phyloP scores from a whole-genome alignment of 2,888 invertebrate species.

The Heliconius aoede region DNA sequence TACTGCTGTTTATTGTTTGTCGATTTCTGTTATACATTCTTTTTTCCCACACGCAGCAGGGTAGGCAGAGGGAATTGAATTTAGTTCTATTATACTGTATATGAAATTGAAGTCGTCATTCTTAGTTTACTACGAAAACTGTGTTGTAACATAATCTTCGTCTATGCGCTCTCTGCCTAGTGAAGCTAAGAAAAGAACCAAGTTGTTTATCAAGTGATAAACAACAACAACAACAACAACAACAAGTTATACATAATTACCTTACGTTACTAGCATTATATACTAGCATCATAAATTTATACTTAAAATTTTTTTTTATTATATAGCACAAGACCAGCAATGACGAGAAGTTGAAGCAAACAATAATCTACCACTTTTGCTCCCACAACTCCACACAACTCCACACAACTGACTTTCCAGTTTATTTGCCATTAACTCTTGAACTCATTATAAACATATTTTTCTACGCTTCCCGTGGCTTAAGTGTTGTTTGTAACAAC shows the following conservation, averaged over 20 bases:
- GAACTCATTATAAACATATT: slow-evolving; percentile 10
- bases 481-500: slow-evolving; percentile 17
- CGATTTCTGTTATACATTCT: not conserved
- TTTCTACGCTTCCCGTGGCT: not conserved
- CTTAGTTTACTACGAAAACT: not conserved
- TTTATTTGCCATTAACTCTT: slow-evolving; percentile 6
- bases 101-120: not conserved
- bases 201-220: too few relatives aligned
- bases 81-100: not conserved
- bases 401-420: slow-evolving; percentile 1
- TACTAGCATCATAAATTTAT: too few relatives aligned
- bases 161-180: too few relatives aligned
- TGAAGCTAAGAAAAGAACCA: too few relatives aligned
- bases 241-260: too few relatives aligned
- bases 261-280: too few relatives aligned
- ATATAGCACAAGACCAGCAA: not conserved
- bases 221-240: too few relatives aligned
- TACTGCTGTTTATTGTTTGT: not conserved
- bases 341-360: not conserved
- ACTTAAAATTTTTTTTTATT: too few relatives aligned
- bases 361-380: not conserved
- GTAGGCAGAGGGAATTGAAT: not conserved
- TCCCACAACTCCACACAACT: not conserved
- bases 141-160: not conserved
- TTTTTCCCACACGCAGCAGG: not conserved